A percentile compares a stretch with the other conserved stretches of the same genome.
These are phyloP conservation scores for Hesperia comma DNA, from an alignment of 2,888 invertebrate genomes.

Conservation along the genomic window DNA sequence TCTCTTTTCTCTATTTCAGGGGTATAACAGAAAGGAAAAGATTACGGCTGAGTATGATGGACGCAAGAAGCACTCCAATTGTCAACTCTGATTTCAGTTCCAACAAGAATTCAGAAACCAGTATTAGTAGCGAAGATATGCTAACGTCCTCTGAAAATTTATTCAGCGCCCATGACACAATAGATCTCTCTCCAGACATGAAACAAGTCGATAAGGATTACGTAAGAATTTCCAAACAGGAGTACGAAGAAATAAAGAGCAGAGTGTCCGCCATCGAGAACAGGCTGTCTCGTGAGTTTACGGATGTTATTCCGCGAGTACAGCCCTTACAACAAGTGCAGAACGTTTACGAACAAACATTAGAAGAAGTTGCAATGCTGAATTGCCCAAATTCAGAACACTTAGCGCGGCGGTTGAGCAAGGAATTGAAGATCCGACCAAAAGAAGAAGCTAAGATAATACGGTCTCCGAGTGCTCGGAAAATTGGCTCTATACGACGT, in stretches of 20 bases:
- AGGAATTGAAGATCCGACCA: constrained; percentile 89
- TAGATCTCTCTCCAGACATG: constrained; percentile 71
- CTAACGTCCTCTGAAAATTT: constrained; percentile 73
- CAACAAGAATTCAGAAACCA: constrained; percentile 71
- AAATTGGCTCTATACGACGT: constrained; percentile 89
- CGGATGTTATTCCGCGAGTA: constrained; percentile 71
- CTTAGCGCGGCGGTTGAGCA: constrained; percentile 87
- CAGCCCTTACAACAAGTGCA: constrained; percentile 87
- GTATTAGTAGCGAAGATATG: constrained; percentile 74
- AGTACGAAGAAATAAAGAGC: constrained; percentile 91
- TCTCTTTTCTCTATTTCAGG: constrained; percentile 62
- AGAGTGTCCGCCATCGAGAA: constrained; percentile 89
- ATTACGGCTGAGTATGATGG: constrained; percentile 73
- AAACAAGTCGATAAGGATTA: constrained; percentile 83
- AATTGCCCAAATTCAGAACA: constrained; percentile 87
- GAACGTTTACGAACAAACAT: constrained; percentile 88
- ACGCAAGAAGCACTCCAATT: constrained; percentile 71
- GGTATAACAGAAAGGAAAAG: constrained; percentile 76
- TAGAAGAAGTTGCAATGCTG: constrained; percentile 87
- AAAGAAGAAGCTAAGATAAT: constrained; percentile 88
- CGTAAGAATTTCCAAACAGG: constrained; percentile 88
- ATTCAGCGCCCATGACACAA: constrained; percentile 75
- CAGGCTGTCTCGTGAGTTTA: constrained; percentile 88
- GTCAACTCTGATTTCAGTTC: constrained; percentile 67
- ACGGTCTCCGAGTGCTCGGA: constrained; percentile 91